These are phyloP conservation scores for Adrianichthys oophorus DNA, from an alignment of 2,797 vertebrate genomes.

Conservation along the genomic window DNA sequence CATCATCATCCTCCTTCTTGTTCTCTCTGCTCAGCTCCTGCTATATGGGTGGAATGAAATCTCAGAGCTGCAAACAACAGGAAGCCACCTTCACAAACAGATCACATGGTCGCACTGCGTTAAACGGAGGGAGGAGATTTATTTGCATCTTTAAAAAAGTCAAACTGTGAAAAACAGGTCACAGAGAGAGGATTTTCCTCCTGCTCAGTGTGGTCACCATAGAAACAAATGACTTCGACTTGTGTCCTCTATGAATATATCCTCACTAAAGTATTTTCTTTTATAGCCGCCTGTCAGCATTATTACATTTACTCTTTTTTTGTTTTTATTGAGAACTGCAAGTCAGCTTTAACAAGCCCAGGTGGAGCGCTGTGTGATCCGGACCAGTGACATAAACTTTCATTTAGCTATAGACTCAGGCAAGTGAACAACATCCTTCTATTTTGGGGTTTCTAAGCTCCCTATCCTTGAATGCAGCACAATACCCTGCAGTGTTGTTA, in stretches of 20 bases:
- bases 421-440: constrained; percentile 9
- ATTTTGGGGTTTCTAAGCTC: constrained; percentile 20
- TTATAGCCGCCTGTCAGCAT: neutral
- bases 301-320: neutral
- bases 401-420: constrained; percentile 2
- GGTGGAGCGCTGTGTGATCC: constrained; percentile 12
- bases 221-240: constrained; percentile 82
- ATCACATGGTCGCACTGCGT: constrained; percentile 40
- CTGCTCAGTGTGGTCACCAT: constrained; percentile 83
- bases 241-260: constrained; percentile 63
- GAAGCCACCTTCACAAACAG: constrained; percentile 46
- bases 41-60: constrained; percentile 43
- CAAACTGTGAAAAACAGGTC: constrained; percentile 66
- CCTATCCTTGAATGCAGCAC: constrained; percentile 10
- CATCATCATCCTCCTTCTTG: constrained; percentile 50
- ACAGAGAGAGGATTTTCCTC: constrained; percentile 58
- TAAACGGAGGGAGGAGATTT: constrained; percentile 34
- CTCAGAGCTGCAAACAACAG: constrained; percentile 39
- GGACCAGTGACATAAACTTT: constrained; percentile 25
- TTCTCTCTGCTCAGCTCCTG: constrained; percentile 35
- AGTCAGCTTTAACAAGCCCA: constrained; percentile 18
- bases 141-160: constrained; percentile 48
- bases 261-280: constrained; percentile 34
- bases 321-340: neutral
- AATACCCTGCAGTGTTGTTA: constrained; percentile 27